Evolutionary conservation across 2,888 invertebrate genomes (phyloP).

Genomic region (Gastrophysa polygoni): DNA sequence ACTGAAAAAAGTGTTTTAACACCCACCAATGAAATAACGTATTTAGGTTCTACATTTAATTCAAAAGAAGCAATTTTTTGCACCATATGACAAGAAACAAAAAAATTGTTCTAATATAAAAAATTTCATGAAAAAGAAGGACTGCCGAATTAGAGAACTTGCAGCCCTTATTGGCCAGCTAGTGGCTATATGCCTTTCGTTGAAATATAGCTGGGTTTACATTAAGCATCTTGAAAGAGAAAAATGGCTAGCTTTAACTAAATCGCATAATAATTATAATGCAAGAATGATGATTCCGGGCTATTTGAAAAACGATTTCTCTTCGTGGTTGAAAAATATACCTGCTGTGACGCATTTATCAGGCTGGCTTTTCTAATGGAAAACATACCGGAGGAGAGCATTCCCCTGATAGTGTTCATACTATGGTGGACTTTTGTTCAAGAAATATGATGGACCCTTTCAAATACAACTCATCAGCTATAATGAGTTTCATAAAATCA

Average conservation of each 20-base stretch:
- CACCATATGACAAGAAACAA: conserved; percentile 8
- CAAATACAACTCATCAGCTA: background rate
- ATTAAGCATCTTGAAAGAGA: conserved; percentile 20
- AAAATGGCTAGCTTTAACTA: conserved; percentile 8
- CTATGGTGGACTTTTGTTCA: background rate
- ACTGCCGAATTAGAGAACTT: conserved; percentile 17
- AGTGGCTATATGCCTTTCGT: conserved; percentile 32
- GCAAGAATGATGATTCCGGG: background rate
- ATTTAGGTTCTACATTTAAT: too few species aligned
- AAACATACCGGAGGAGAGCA: background rate
- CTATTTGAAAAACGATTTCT: conserved; percentile 14
- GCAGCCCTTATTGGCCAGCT: conserved; percentile 15
- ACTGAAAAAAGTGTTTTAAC: conserved; percentile 17
- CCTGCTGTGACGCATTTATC: conserved; percentile 15
- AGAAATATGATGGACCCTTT: background rate
- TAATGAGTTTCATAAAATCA: background rate
- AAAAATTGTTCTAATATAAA: background rate
- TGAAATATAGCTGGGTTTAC: conserved; percentile 30
- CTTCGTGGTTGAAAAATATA: conserved; percentile 5
- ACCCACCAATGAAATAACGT: too few species aligned
- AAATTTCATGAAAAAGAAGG: background rate
- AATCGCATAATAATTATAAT: conserved; percentile 8
- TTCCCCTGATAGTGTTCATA: background rate
- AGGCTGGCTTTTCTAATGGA: background rate
- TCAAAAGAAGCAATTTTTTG: background rate